A percentile compares a stretch with the other conserved stretches of the same genome.
These are phyloP conservation scores for Catocala nupta DNA, from an alignment of 2,888 invertebrate genomes.

Conservation along the genomic window DNA sequence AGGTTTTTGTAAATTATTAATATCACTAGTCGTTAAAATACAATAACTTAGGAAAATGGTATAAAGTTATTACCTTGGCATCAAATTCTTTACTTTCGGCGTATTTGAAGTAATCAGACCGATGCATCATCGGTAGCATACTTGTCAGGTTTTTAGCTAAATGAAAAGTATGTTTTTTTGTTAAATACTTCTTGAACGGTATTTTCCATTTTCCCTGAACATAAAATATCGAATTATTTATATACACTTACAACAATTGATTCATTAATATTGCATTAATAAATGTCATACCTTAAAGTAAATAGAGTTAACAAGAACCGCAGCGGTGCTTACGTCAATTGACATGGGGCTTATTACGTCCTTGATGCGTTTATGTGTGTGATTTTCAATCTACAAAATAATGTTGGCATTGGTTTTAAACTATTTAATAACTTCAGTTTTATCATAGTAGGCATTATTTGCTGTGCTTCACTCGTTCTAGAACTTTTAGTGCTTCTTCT, in stretches of 20 bases:
- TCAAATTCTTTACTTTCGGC: constrained; percentile 67
- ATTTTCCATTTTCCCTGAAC: constrained; percentile 89
- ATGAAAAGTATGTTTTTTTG: constrained; percentile 89
- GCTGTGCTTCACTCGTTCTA: too few relatives aligned
- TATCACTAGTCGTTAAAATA: too few relatives aligned
- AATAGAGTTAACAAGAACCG: constrained; percentile 93
- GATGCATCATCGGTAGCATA: constrained; percentile 90
- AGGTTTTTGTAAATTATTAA: too few relatives aligned
- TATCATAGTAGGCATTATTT: too few relatives aligned
- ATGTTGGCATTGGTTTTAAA: too few relatives aligned
- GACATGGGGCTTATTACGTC: constrained; percentile 87
- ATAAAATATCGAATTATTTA: too few relatives aligned
- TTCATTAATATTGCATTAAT: neutral
- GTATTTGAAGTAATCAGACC: constrained; percentile 79
- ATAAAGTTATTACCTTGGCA: constrained; percentile 64
- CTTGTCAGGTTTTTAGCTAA: constrained; percentile 83
- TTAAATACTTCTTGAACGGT: constrained; percentile 87
- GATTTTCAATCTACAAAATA: constrained; percentile 72
- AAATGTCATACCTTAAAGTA: constrained; percentile 90
- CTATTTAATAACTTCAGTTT: too few relatives aligned
- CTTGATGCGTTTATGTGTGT: constrained; percentile 78
- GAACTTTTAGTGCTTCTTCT: too few relatives aligned
- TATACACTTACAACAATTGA: too few relatives aligned
- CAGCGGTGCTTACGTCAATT: constrained; percentile 84
- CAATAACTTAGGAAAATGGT: too few relatives aligned